Conservation (phyloP, 1,140 invertebrate species). For the Eumaeus atala region DNA sequence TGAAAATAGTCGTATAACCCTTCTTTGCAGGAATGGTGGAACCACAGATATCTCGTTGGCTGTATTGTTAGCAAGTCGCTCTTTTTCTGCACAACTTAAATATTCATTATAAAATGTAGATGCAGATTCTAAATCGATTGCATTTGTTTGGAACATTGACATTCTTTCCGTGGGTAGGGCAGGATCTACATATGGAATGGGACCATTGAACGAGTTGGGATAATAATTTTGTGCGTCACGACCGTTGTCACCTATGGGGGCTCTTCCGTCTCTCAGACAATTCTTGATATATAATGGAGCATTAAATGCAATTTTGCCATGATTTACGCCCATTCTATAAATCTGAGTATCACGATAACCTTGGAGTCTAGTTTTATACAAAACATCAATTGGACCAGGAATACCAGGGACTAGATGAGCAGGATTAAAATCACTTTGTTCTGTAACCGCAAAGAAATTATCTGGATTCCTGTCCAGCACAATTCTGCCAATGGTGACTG, state of each 20-base stretch:
- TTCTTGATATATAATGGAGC: constrained; percentile 75
- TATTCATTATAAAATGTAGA: constrained; percentile 17
- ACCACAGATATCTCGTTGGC: constrained; percentile 10
- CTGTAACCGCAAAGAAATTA: constrained; percentile 90
- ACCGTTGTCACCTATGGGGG: constrained; percentile 77
- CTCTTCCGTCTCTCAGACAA: constrained; percentile 86
- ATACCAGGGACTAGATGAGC: constrained; percentile 89
- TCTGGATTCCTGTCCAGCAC: constrained; percentile 86
- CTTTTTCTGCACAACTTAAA: constrained; percentile 17
- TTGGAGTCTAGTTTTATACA: constrained; percentile 90
- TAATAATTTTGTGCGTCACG: constrained; percentile 91
- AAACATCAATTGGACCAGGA: constrained; percentile 88
- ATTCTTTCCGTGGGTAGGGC: neutral
- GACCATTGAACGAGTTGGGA: constrained; percentile 92
- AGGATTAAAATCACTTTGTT: constrained; percentile 90
- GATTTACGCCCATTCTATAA: constrained; percentile 89
- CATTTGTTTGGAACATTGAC: neutral
- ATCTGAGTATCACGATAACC: constrained; percentile 92
- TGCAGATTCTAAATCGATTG: constrained; percentile 14
- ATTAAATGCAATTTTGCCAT: constrained; percentile 90
- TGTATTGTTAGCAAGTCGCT: constrained; percentile 25
- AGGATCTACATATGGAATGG: constrained; percentile 64
- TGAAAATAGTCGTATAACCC: constrained; percentile 19
- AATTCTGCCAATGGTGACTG: constrained; percentile 87
- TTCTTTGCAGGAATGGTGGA: constrained; percentile 19